These are phyloP conservation scores for Dicentrarchus labrax DNA, from an alignment of 2,113 vertebrate genomes.

Conservation along the genomic window DNA sequence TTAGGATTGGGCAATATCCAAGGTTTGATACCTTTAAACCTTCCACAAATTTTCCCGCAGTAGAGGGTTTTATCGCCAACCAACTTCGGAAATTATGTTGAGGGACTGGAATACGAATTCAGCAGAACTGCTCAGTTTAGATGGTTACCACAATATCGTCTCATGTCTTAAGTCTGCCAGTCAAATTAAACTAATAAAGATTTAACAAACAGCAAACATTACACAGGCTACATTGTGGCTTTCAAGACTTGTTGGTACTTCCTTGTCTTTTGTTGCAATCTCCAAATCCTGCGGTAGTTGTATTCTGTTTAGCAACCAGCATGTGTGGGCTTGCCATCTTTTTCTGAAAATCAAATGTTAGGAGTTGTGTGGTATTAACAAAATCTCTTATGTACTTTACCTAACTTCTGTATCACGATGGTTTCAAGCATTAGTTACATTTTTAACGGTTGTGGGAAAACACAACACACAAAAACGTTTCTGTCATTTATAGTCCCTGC, in stretches of 20 bases:
- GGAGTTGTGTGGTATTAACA: not conserved
- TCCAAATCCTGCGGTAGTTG: not conserved
- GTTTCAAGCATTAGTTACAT: not conserved
- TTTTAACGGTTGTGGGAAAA: not conserved
- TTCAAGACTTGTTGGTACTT: too few relatives aligned
- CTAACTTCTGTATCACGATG: not conserved
- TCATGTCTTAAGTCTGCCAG: not conserved
- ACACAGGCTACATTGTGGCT: too few relatives aligned
- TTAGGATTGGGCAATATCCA: not conserved
- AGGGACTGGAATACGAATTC: not conserved
- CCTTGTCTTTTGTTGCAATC: not conserved
- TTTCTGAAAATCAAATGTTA: not conserved
- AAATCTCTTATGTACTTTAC: not conserved
- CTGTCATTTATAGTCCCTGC: not conserved
- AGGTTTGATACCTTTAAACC: conserved; percentile 31
- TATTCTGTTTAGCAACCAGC: not conserved
- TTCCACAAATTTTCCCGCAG: not conserved
- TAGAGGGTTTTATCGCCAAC: not conserved
- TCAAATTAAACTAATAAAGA: not conserved
- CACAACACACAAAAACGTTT: not conserved
- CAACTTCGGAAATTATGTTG: not conserved
- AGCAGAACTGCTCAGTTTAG: not conserved
- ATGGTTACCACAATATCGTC: not conserved
- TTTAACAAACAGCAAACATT: too few relatives aligned
- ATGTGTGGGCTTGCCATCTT: not conserved